Percentiles rank a stretch among this genome's conserved stretches.
Conservation (phyloP, 2,888 invertebrate genomes). For the Plebejus melissa region DNA sequence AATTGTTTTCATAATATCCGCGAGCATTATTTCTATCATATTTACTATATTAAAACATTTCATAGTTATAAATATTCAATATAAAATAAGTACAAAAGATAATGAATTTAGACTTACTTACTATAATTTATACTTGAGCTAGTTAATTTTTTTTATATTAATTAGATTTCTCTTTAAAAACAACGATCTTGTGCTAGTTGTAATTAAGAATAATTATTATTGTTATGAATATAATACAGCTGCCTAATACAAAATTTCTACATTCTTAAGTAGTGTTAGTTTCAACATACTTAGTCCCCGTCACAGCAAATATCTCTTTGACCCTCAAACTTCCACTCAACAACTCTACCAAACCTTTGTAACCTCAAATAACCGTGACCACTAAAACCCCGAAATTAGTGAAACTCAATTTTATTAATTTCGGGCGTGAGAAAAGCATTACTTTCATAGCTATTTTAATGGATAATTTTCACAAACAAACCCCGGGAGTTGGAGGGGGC, state of each 20-base stretch:
- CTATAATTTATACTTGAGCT: too few relatives aligned
- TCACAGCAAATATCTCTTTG: neutral
- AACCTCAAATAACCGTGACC: neutral
- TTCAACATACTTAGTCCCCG: neutral
- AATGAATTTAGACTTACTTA: too few relatives aligned
- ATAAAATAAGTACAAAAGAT: too few relatives aligned
- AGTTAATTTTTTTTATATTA: too few relatives aligned
- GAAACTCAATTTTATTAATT: constrained; percentile 78
- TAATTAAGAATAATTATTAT: too few relatives aligned
- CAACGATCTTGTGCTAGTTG: too few relatives aligned
- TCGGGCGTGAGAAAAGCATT: constrained; percentile 75
- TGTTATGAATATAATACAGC: too few relatives aligned
- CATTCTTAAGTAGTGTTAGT: neutral
- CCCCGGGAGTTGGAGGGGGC: constrained; percentile 58
- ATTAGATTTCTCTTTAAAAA: too few relatives aligned
- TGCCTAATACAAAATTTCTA: neutral
- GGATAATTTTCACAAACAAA: constrained; percentile 79
- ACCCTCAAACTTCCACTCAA: neutral
- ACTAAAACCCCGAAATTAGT: constrained; percentile 40
- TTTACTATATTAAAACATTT: neutral
- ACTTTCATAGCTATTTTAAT: constrained; percentile 79
- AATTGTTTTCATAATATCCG: neutral
- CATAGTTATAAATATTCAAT: too few relatives aligned
- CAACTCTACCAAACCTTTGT: neutral
- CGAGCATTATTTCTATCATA: neutral